Evolutionary conservation across 2,888 invertebrate species (phyloP).

Genomic region (Tenthredo amoena): DNA sequence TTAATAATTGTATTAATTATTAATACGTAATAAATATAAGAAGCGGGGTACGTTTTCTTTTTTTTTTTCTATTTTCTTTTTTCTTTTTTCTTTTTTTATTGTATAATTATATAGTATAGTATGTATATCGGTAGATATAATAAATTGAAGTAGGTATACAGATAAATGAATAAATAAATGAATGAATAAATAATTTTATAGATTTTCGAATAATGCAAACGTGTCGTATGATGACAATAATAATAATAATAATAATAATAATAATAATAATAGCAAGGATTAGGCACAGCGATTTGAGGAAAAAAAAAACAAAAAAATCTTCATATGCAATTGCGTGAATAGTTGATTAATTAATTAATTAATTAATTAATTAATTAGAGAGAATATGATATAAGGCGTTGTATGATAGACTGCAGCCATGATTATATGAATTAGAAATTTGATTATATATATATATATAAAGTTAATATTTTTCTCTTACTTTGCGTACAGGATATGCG

Average conservation of each 20-base stretch:
- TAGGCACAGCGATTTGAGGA: neutral
- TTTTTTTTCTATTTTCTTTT: neutral
- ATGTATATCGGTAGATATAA: conserved; percentile 37
- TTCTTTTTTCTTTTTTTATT: neutral
- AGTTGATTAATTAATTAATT: neutral
- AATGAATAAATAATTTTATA: conserved; percentile 60
- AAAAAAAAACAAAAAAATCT: neutral
- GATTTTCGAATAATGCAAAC: too few relatives aligned
- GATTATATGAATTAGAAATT: too few relatives aligned
- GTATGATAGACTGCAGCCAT: too few relatives aligned
- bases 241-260: neutral
- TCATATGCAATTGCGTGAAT: conserved; percentile 61
- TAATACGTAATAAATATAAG: neutral
- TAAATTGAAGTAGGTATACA: conserved; percentile 60
- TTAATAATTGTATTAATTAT: too few relatives aligned
- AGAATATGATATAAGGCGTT: too few relatives aligned
- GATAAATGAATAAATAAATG: conserved; percentile 64
- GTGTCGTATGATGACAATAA: neutral
- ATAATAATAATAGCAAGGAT: conserved; percentile 2
- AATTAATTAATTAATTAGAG: neutral
- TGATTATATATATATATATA: too few relatives aligned
- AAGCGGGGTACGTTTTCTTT: neutral
- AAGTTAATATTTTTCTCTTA: too few relatives aligned
- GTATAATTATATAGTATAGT: neutral
- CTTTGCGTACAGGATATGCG: too few relatives aligned